A percentile compares a stretch with the other conserved stretches of the same genome.
phyloP scores from a whole-genome alignment of 2,888 invertebrate species.

The Lochmaea crataegi region DNA sequence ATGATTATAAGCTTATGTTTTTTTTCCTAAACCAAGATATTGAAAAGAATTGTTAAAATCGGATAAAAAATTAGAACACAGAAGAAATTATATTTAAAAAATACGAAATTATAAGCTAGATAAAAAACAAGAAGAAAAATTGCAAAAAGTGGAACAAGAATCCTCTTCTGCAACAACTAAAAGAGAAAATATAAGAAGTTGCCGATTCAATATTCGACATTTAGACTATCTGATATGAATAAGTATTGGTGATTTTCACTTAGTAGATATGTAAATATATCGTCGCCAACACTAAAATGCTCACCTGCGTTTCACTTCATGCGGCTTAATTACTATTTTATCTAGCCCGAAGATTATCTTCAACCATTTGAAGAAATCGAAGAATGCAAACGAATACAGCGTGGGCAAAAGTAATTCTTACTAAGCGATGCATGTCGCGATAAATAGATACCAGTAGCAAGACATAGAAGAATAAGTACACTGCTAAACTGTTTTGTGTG shows the following conservation, averaged over 20 bases:
- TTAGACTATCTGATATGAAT: neutral
- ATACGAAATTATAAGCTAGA: too few relatives aligned
- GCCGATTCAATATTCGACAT: neutral
- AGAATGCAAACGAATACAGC: conserved; percentile 33
- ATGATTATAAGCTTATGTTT: neutral
- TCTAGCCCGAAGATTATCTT: conserved; percentile 26
- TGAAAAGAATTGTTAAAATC: too few relatives aligned
- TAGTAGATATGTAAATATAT: conserved; percentile 12
- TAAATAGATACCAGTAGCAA: conserved; percentile 31
- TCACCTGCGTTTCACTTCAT: conserved; percentile 13
- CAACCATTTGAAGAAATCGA: conserved; percentile 25
- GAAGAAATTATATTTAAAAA: too few relatives aligned
- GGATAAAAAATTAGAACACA: too few relatives aligned
- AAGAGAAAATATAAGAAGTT: neutral
- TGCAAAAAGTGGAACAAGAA: too few relatives aligned
- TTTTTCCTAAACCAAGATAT: neutral
- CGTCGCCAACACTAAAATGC: conserved; percentile 12
- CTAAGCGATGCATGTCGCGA: conserved; percentile 31
- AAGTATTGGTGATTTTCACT: conserved; percentile 14
- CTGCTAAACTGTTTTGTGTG: conserved; percentile 23
- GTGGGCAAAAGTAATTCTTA: conserved; percentile 34
- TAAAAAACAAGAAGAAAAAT: too few relatives aligned
- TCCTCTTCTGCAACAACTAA: too few relatives aligned
- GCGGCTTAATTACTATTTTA: conserved; percentile 29
- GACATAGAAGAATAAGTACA: conserved; percentile 25